Percentiles rank a stretch among this genome's conserved stretches.
phyloP scores from a whole-genome alignment of 2,797 vertebrate species.

The Sebastes minor region DNA sequence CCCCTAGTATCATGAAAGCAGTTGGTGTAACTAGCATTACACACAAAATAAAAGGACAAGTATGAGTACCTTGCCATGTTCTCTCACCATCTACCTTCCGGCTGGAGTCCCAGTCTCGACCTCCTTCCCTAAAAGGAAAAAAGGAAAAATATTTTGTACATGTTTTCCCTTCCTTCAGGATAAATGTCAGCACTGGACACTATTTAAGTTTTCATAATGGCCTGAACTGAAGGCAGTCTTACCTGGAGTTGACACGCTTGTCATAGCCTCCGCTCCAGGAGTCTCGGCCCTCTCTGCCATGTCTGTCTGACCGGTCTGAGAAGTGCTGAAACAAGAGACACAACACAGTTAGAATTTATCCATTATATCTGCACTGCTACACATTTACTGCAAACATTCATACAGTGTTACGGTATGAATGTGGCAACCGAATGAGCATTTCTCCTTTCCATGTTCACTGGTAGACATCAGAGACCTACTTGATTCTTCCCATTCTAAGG shows the following conservation, averaged over 20 bases:
- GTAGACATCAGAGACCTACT: not conserved
- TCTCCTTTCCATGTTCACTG: not conserved
- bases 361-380: fast-evolving
- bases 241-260: constrained; percentile 86
- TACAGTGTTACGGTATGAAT: not conserved
- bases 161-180: not conserved
- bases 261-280: constrained; percentile 87
- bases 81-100: constrained; percentile 89
- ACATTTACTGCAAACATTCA: not conserved
- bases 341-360: not conserved
- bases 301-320: constrained; percentile 86
- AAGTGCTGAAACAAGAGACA: constrained; percentile 84
- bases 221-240: not conserved
- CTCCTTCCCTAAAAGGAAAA: constrained; percentile 79
- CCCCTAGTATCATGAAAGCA: not conserved
- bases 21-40: not conserved
- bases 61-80: constrained; percentile 79
- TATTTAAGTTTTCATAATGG: not conserved
- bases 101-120: constrained; percentile 90
- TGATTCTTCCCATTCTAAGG: not conserved
- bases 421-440: not conserved
- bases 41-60: not conserved
- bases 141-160: not conserved
- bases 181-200: not conserved
- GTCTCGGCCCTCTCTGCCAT: constrained; percentile 85